Percentiles rank a stretch among this genome's conserved stretches.
phyloP scores from a whole-genome alignment of 2,888 invertebrate genomes.

The Pammene aurita region DNA sequence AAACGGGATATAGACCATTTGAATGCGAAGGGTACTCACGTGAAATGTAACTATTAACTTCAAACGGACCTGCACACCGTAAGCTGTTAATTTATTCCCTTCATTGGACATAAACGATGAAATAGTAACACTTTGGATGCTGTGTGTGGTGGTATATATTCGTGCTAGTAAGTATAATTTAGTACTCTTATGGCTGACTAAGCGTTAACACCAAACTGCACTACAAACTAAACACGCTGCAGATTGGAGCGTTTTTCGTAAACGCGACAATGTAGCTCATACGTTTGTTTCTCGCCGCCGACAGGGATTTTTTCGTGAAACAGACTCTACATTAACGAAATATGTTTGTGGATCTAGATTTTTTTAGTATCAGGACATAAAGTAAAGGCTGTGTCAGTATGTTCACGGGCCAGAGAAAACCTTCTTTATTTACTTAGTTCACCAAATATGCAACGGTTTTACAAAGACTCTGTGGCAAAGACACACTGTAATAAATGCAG shows the following conservation, averaged over 20 bases:
- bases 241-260: too few relatives aligned
- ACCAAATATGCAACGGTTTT: slow-evolving; percentile 47
- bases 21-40: neutral
- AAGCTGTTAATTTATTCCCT: slow-evolving; percentile 24
- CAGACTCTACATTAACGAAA: too few relatives aligned
- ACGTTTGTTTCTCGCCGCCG: too few relatives aligned
- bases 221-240: too few relatives aligned
- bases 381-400: neutral
- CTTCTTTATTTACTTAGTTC: slow-evolving; percentile 26
- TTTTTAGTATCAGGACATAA: too few relatives aligned
- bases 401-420: slow-evolving; percentile 11
- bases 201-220: too few relatives aligned
- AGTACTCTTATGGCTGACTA: neutral
- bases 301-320: too few relatives aligned
- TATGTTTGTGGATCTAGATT: too few relatives aligned
- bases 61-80: neutral
- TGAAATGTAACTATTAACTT: slow-evolving; percentile 23
- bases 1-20: slow-evolving; percentile 9
- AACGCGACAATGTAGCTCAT: too few relatives aligned
- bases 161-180: slow-evolving; percentile 6
- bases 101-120: slow-evolving; percentile 21
- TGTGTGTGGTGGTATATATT: slow-evolving; percentile 5
- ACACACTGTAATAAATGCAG: slow-evolving; percentile 55
- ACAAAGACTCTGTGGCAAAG: slow-evolving; percentile 50
- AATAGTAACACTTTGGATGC: slow-evolving; percentile 5